phyloP scores from a whole-genome alignment of 2,113 vertebrate genomes.

The Arizona elegans region DNA sequence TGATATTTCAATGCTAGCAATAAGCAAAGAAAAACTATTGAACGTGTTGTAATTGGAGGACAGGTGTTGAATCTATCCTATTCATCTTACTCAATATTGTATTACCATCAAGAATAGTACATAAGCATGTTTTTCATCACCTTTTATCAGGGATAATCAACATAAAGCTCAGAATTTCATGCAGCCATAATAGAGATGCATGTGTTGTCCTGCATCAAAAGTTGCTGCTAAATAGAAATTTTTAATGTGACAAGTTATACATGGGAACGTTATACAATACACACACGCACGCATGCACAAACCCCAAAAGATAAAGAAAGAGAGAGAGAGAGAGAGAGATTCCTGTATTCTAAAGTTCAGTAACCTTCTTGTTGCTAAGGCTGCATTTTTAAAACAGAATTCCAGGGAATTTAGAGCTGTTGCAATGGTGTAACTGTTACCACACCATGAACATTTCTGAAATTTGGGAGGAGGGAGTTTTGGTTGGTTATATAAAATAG shows the following conservation, averaged over 20 bases:
- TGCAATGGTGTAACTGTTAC: not conserved
- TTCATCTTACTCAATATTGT: not conserved
- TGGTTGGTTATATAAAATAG: not conserved
- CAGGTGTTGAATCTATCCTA: not conserved
- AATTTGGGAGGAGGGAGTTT: not conserved
- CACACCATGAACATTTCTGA: not conserved
- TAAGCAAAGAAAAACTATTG: not conserved
- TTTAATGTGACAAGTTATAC: not conserved
- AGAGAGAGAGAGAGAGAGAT: too few species aligned
- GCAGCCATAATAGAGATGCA: not conserved
- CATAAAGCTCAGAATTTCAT: not conserved
- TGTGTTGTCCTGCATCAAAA: not conserved
- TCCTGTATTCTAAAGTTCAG: not conserved
- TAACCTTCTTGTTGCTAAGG: not conserved
- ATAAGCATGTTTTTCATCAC: not conserved
- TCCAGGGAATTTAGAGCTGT: not conserved
- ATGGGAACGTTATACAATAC: not conserved
- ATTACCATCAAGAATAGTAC: not conserved
- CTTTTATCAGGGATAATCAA: not conserved
- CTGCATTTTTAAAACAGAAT: not conserved
- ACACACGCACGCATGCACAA: too few species aligned
- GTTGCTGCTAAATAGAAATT: not conserved
- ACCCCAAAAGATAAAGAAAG: too few species aligned
- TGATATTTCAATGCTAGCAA: not conserved
- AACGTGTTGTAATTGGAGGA: not conserved